Percentiles rank a stretch among this genome's conserved stretches.
Conservation (phyloP, 1,140 invertebrate genomes). For the Gryon sp. region DNA sequence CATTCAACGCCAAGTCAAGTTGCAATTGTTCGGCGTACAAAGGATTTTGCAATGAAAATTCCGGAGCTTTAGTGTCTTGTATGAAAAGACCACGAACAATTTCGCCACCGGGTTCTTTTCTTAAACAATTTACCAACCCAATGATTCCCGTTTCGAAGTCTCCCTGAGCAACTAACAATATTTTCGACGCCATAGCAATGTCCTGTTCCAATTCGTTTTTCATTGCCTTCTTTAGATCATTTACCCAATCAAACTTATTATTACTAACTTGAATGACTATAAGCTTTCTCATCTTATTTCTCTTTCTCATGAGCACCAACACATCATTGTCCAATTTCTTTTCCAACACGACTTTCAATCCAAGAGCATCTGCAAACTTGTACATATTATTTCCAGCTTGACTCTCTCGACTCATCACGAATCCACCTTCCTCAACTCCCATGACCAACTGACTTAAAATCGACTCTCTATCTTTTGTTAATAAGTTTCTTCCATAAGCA, state of each 20-base stretch:
- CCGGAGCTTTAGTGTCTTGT: constrained; percentile 83
- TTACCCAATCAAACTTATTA: constrained; percentile 79
- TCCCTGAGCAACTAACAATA: constrained; percentile 82
- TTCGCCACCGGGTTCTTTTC: constrained; percentile 85
- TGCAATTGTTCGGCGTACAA: constrained; percentile 84
- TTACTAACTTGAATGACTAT: constrained; percentile 70
- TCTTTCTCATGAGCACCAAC: constrained; percentile 72
- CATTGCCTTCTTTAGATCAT: constrained; percentile 79
- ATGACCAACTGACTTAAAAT: constrained; percentile 66
- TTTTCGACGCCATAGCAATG: constrained; percentile 36
- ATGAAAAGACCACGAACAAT: constrained; percentile 83
- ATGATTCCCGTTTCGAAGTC: constrained; percentile 87
- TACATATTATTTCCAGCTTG: constrained; percentile 35
- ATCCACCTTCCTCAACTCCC: constrained; percentile 76
- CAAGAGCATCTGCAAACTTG: constrained; percentile 63
- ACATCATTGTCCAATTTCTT: constrained; percentile 68
- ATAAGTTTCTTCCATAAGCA: constrained; percentile 75
- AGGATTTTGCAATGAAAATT: constrained; percentile 82
- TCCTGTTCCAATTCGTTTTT: constrained; percentile 76
- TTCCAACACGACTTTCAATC: constrained; percentile 68
- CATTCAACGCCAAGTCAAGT: constrained; percentile 90
- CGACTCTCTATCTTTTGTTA: constrained; percentile 44
- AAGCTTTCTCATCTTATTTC: constrained; percentile 57
- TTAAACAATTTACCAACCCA: constrained; percentile 89
- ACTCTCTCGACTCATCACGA: constrained; percentile 77